phyloP scores from a whole-genome alignment of 2,888 invertebrate species.

The Marasmarcha lunaedactyla region DNA sequence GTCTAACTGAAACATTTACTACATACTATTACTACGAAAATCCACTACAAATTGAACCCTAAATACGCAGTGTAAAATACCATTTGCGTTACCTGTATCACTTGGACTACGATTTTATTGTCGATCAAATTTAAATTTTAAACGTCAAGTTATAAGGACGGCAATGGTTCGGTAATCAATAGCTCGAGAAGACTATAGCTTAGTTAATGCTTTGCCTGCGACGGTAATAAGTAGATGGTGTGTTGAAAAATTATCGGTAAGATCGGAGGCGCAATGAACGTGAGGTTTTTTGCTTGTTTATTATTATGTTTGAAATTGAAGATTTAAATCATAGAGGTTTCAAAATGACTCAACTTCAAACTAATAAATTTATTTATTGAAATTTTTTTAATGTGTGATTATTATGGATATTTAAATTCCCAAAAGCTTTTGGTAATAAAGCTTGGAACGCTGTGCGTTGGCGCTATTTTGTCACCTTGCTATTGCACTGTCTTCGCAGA shows the following conservation, averaged over 20 bases:
- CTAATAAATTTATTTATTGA: no score
- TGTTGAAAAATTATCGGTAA: constrained; percentile 69
- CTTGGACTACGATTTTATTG: background rate
- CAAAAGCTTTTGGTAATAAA: no score
- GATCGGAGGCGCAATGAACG: constrained; percentile 66
- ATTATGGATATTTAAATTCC: no score
- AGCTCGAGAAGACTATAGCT: constrained; percentile 32
- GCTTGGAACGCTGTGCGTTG: no score
- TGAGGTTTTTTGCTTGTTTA: constrained; percentile 64
- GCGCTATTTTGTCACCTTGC: no score
- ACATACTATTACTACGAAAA: constrained; percentile 19
- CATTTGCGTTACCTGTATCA: background rate
- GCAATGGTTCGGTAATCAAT: no score
- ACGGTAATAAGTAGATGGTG: constrained; percentile 69
- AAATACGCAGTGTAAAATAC: background rate
- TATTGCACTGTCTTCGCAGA: no score
- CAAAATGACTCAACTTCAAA: no score
- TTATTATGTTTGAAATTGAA: constrained; percentile 42
- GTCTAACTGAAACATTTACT: constrained; percentile 46
- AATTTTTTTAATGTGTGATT: no score
- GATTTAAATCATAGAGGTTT: constrained; percentile 24
- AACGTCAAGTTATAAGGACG: no score
- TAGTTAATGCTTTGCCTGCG: constrained; percentile 65
- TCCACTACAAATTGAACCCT: constrained; percentile 23
- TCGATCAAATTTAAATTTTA: constrained; percentile 18